Evolutionary conservation across 2,888 invertebrate genomes (phyloP).

Genomic region (Noctuana brunneofusca): DNA sequence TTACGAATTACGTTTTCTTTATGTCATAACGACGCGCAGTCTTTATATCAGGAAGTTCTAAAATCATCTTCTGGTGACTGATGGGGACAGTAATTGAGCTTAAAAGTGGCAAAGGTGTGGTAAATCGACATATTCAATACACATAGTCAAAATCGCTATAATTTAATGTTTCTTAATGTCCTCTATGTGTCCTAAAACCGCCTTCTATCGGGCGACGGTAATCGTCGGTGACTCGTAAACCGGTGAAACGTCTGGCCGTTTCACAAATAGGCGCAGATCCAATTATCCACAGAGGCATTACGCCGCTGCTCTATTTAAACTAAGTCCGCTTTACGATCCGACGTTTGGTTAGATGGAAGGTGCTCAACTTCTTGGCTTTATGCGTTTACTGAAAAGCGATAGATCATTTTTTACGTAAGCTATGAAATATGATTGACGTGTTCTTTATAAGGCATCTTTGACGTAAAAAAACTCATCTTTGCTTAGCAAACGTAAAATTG

Average conservation of each 20-base stretch:
- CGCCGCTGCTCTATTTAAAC: conserved; percentile 32
- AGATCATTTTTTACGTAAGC: neutral
- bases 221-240: conserved; percentile 19
- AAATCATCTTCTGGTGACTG: conserved; percentile 5
- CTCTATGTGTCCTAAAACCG: neutral
- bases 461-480: neutral
- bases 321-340: conserved; percentile 30
- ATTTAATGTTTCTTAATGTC: too few species aligned
- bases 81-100: too few species aligned
- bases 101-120: too few species aligned
- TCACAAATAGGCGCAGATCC: conserved; percentile 26
- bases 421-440: neutral
- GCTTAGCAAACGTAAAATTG: too few species aligned
- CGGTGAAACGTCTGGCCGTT: conserved; percentile 12
- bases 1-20: too few species aligned
- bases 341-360: conserved; percentile 29
- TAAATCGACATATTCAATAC: too few species aligned
- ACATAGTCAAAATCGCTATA: too few species aligned
- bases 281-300: conserved; percentile 30
- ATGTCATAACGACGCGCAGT: too few species aligned
- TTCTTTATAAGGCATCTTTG: neutral
- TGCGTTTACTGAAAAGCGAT: conserved; percentile 9
- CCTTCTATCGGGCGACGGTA: conserved; percentile 9
- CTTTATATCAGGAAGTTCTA: conserved; percentile 2
- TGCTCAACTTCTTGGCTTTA: conserved; percentile 27